These are phyloP conservation scores for Nesometra sesokonis DNA, from an alignment of 35 echinoderm and acorn worm genomes.

Conservation along the genomic window DNA sequence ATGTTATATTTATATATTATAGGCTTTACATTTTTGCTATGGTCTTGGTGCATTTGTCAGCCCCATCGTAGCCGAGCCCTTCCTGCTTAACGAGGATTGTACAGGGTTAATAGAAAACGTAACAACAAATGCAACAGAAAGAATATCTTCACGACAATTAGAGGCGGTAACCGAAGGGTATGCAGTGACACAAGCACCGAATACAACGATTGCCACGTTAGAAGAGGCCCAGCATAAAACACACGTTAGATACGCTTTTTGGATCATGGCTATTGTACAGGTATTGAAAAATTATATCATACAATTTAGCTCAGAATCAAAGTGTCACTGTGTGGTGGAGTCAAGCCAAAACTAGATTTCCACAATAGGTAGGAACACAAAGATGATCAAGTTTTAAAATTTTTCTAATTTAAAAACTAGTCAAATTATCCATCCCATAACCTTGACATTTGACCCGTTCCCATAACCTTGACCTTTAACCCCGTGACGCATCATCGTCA, in stretches of 20 bases:
- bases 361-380: too few species aligned
- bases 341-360: too few species aligned
- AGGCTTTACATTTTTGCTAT: conserved; percentile 99
- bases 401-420: too few species aligned
- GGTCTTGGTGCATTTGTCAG: conserved; percentile 91
- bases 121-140: conserved; percentile 11
- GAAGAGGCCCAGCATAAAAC: conserved; percentile 69
- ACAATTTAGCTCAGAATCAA: too few species aligned
- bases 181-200: background rate
- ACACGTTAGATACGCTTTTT: conserved; percentile 75
- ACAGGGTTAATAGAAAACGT: conserved; percentile 31
- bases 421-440: too few species aligned
- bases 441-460: too few species aligned
- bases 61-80: conserved; percentile 86
- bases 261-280: conserved; percentile 95
- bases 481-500: too few species aligned
- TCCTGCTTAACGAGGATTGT: conserved; percentile 89
- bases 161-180: background rate
- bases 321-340: too few species aligned
- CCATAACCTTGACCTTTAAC: too few species aligned
- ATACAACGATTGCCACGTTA: conserved; percentile 16
- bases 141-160: background rate
- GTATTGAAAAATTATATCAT: conserved; percentile 18
- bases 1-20: background rate
- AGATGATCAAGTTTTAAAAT: too few species aligned